phyloP scores from a whole-genome alignment of 2,113 vertebrate species.

The Pterocles burchelli region DNA sequence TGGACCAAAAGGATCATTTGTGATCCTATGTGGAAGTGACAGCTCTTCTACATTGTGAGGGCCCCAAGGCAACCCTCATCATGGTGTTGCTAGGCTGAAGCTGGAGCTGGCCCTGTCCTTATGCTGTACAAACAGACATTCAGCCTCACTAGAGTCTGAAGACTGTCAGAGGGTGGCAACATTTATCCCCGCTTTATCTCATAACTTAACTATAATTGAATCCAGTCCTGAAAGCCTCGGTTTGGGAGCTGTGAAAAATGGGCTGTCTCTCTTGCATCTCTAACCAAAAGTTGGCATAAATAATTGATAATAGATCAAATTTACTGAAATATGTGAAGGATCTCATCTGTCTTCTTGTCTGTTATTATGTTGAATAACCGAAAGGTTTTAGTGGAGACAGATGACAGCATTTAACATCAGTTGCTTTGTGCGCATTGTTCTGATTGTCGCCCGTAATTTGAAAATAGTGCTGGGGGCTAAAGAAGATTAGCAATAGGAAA shows the following conservation, averaged over 20 bases:
- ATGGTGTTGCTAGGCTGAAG: background rate
- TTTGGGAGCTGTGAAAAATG: slow-evolving; percentile 32
- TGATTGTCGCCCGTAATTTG: slow-evolving; percentile 13
- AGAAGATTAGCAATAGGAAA: slow-evolving; percentile 47
- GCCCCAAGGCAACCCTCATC: background rate
- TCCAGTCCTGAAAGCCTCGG: background rate
- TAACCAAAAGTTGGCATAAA: slow-evolving; percentile 4
- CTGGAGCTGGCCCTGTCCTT: background rate
- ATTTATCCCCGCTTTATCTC: background rate
- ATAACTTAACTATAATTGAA: slow-evolving; percentile 1
- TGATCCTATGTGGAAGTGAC: background rate
- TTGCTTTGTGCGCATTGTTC: background rate
- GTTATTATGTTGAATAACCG: background rate
- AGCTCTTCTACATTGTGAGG: background rate
- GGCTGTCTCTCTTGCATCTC: background rate
- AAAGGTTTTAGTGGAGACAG: slow-evolving; percentile 16
- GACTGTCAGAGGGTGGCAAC: background rate
- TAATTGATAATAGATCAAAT: slow-evolving; percentile 30
- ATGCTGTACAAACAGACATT: background rate
- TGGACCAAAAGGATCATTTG: background rate
- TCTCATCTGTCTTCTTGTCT: slow-evolving; percentile 42
- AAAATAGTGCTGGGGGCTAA: slow-evolving; percentile 51
- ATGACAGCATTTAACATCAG: slow-evolving; percentile 48
- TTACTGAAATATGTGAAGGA: slow-evolving; percentile 34
- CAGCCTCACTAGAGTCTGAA: background rate